A percentile compares a stretch with the other conserved stretches of the same genome.
Evolutionary conservation across 2,113 vertebrate genomes (phyloP).

Genomic region (Pao palembangensis): DNA sequence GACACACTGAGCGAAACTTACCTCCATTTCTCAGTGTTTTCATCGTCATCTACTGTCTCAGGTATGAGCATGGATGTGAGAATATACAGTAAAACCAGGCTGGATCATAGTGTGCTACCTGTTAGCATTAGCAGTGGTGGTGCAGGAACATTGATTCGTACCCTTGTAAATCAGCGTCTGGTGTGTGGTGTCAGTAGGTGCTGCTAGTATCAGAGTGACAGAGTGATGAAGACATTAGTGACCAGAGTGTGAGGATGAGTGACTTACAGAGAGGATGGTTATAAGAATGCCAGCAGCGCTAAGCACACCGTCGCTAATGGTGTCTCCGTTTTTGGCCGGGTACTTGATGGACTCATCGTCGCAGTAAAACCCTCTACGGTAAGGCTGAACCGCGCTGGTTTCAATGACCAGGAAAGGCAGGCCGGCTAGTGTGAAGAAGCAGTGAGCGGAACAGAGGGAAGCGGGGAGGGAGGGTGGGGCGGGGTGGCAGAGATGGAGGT

Average conservation of each 20-base stretch:
- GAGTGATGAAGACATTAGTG: conserved; percentile 58
- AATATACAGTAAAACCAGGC: too few species aligned
- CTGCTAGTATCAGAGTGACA: conserved; percentile 66
- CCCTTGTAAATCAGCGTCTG: neutral
- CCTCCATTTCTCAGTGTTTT: neutral
- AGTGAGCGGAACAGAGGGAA: conserved; percentile 28
- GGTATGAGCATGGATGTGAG: neutral
- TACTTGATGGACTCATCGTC: conserved; percentile 92
- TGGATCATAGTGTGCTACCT: neutral
- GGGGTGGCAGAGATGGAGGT: conserved; percentile 51
- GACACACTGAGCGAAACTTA: neutral
- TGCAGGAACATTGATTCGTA: neutral
- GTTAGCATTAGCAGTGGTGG: too few species aligned
- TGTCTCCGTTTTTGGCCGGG: conserved; percentile 87
- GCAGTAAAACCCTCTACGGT: conserved; percentile 93
- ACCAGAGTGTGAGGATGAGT: conserved; percentile 39
- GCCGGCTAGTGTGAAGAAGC: conserved; percentile 77
- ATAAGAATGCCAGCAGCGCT: conserved; percentile 91
- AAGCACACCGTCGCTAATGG: conserved; percentile 91
- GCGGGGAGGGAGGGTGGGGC: conserved; percentile 1
- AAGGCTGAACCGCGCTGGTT: conserved; percentile 85
- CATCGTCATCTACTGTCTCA: too few species aligned
- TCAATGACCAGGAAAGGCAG: conserved; percentile 96
- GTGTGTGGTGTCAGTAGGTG: conserved; percentile 21
- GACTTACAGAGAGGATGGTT: conserved; percentile 89